Percentiles rank a stretch among this genome's conserved stretches.
Conservation (phyloP, 1,140 invertebrate species). For the Pristionchus pacificus region DNA sequence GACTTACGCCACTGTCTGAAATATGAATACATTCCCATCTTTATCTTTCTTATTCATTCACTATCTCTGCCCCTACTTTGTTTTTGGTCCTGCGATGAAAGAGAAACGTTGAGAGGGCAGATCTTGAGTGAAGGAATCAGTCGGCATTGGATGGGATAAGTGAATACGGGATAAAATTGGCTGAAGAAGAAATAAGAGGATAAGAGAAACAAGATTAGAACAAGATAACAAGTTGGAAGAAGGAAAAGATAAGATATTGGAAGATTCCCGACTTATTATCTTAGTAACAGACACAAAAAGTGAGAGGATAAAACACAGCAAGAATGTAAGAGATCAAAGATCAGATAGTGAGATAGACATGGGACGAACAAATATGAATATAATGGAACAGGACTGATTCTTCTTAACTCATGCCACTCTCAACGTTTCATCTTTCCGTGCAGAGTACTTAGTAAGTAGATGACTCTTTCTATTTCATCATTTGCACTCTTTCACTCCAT, state of each 20-base stretch:
- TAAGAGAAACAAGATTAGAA: not conserved
- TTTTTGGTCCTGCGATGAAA: not conserved
- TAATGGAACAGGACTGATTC: not conserved
- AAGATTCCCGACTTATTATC: no score
- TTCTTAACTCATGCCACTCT: no score
- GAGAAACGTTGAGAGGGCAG: not conserved
- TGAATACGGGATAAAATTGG: no score
- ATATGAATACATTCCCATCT: no score
- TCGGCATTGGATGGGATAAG: no score
- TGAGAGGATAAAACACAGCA: no score
- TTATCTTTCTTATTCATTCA: not conserved
- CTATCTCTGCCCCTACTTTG: not conserved
- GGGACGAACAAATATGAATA: not conserved
- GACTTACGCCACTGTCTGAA: no score
- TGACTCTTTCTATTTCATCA: not conserved
- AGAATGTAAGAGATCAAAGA: not conserved
- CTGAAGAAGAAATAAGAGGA: not conserved
- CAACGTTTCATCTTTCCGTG: no score
- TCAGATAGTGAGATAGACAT: not conserved
- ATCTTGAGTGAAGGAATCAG: not conserved
- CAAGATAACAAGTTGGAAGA: not conserved
- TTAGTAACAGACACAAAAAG: no score
- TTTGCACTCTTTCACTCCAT: not conserved
- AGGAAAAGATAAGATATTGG: no score
- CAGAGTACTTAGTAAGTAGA: no score